phyloP scores from a whole-genome alignment of 37 sponge, comb jelly and placozoan genomes.

The Spongilla lacustris region DNA sequence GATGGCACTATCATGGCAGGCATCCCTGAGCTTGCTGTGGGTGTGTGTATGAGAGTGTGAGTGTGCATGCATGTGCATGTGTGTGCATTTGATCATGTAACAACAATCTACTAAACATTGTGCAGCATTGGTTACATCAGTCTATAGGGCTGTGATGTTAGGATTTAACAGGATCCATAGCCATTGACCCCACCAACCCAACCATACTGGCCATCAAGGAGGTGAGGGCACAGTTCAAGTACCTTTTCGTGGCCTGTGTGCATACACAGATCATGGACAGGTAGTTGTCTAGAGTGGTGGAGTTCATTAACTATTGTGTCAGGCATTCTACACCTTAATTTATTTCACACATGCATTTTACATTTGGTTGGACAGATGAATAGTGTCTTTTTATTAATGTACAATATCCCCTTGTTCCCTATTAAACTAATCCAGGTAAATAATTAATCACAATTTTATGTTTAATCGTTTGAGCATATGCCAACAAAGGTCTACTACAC shows the following conservation, averaged over 20 bases:
- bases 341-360: neutral
- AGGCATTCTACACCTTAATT: neutral
- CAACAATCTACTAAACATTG: too few species aligned
- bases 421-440: too few species aligned
- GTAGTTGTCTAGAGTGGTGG: neutral
- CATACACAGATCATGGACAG: constrained; percentile 94
- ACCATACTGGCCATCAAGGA: constrained; percentile 78
- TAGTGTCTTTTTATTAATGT: too few species aligned
- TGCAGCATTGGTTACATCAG: too few species aligned
- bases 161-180: constrained; percentile 76
- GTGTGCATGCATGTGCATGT: constrained; percentile 15
- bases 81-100: neutral
- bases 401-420: too few species aligned
- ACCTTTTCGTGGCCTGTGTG: constrained; percentile 83
- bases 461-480: too few species aligned
- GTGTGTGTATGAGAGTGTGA: constrained; percentile 22
- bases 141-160: neutral
- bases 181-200: constrained; percentile 77
- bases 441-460: too few species aligned
- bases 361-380: too few species aligned
- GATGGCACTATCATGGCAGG: too few species aligned
- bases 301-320: neutral
- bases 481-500: too few species aligned
- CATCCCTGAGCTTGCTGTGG: constrained; percentile 52
- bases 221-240: constrained; percentile 65